Evolutionary conservation across 64 coral and sea anemone species (phyloP).

Genomic region (Porites australiensis): DNA sequence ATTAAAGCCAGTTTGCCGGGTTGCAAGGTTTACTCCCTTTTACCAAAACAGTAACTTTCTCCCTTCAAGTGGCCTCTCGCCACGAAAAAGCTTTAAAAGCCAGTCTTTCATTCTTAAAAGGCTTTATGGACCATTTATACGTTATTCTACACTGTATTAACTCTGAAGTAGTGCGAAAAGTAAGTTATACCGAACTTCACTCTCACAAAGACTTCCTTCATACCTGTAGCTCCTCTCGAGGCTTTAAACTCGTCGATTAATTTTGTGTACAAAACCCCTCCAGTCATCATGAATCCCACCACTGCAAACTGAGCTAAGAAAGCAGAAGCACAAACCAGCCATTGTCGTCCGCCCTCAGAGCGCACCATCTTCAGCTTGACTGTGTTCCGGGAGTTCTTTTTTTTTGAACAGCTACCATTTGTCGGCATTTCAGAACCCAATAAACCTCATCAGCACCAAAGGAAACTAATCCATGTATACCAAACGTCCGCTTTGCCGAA

Average conservation of each 20-base stretch:
- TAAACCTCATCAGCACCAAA: too few relatives aligned
- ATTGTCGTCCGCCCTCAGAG: conserved; percentile 77
- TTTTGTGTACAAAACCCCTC: conserved; percentile 76
- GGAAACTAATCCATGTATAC: background rate
- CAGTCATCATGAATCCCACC: conserved; percentile 78
- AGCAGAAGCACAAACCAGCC: conserved; percentile 79
- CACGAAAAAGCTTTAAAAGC: too few relatives aligned
- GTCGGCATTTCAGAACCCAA: too few relatives aligned
- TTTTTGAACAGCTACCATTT: too few relatives aligned
- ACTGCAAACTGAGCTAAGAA: conserved; percentile 88
- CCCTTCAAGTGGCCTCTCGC: too few relatives aligned
- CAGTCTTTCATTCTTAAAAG: too few relatives aligned
- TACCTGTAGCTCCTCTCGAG: conserved; percentile 48
- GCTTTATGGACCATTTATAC: too few relatives aligned
- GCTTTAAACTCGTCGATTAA: conserved; percentile 56
- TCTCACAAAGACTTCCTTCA: background rate
- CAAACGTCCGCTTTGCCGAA: too few relatives aligned
- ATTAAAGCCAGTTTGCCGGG: background rate
- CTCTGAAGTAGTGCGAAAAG: too few relatives aligned
- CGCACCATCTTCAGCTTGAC: background rate
- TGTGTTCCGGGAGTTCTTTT: too few relatives aligned
- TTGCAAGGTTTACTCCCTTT: background rate
- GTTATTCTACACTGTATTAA: too few relatives aligned
- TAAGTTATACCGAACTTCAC: background rate
- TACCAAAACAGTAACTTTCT: too few relatives aligned